Conservation (phyloP, 23 tunicate genomes). For the Trididemnum clinides region DNA sequence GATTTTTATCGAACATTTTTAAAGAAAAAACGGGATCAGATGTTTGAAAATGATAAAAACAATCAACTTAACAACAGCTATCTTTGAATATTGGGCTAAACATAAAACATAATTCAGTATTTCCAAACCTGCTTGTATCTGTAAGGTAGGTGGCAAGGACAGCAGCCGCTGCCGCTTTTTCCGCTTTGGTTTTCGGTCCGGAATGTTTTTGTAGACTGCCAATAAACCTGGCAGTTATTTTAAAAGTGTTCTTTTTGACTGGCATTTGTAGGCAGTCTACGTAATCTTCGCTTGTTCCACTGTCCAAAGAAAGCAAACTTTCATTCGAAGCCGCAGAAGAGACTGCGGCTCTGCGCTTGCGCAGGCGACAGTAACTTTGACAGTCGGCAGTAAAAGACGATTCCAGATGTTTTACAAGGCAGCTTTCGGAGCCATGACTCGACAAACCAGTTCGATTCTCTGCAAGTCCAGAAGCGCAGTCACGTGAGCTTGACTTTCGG, state of each 20-base stretch:
- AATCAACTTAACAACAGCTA: too few species aligned
- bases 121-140: constrained; percentile 60
- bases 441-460: neutral
- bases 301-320: neutral
- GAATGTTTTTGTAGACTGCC: constrained; percentile 84
- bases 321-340: constrained; percentile 62
- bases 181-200: constrained; percentile 59
- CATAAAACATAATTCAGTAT: too few species aligned
- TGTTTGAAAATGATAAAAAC: too few species aligned
- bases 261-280: constrained; percentile 61
- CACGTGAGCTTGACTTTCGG: too few species aligned
- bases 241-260: constrained; percentile 64
- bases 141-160: constrained; percentile 69
- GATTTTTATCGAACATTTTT: too few species aligned
- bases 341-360: constrained; percentile 62
- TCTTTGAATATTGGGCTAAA: too few species aligned
- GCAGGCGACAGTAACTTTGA: constrained; percentile 14
- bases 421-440: neutral
- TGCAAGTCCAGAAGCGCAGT: neutral
- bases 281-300: neutral
- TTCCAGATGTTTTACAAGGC: neutral
- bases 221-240: constrained; percentile 79
- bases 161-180: constrained; percentile 74
- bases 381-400: neutral
- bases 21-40: too few species aligned